These are phyloP conservation scores for Drosophila atroscutellata DNA, from an alignment of 2,888 invertebrate genomes.

Conservation along the genomic window DNA sequence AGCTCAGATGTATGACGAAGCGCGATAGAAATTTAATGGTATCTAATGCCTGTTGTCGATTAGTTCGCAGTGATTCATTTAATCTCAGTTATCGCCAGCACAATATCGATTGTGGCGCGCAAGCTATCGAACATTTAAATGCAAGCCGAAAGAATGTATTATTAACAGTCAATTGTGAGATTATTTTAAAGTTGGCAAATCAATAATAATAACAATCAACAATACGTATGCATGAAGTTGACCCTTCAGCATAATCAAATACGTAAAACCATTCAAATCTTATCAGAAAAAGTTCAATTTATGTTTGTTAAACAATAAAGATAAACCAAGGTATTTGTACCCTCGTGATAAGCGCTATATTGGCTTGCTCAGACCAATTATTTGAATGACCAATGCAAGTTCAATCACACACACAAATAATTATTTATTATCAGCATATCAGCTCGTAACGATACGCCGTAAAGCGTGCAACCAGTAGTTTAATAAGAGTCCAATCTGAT, in stretches of 20 bases:
- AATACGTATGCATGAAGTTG: neutral
- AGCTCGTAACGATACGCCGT: constrained; percentile 30
- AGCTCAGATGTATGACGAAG: constrained; percentile 52
- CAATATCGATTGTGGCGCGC: constrained; percentile 11
- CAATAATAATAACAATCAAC: neutral
- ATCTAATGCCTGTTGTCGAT: constrained; percentile 30
- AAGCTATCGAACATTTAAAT: neutral
- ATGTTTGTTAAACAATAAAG: constrained; percentile 36
- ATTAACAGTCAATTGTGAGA: neutral
- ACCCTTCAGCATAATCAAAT: constrained; percentile 11
- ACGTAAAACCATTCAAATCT: constrained; percentile 27
- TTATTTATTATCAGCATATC: constrained; percentile 58
- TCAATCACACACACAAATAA: constrained; percentile 18
- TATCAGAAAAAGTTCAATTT: constrained; percentile 33
- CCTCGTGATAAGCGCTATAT: constrained; percentile 33
- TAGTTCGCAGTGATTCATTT: constrained; percentile 26
- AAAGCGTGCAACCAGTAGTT: constrained; percentile 17
- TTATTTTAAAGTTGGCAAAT: constrained; percentile 1
- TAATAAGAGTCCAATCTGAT: constrained; percentile 10
- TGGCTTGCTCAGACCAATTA: constrained; percentile 26
- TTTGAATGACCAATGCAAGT: constrained; percentile 46
- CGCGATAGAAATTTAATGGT: constrained; percentile 45
- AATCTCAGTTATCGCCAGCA: constrained; percentile 23
- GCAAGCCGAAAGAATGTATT: neutral
- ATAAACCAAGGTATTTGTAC: constrained; percentile 22